These are phyloP conservation scores for Tympanoctomys barrerae DNA, from an alignment of 2,797 vertebrate species.

Conservation along the genomic window DNA sequence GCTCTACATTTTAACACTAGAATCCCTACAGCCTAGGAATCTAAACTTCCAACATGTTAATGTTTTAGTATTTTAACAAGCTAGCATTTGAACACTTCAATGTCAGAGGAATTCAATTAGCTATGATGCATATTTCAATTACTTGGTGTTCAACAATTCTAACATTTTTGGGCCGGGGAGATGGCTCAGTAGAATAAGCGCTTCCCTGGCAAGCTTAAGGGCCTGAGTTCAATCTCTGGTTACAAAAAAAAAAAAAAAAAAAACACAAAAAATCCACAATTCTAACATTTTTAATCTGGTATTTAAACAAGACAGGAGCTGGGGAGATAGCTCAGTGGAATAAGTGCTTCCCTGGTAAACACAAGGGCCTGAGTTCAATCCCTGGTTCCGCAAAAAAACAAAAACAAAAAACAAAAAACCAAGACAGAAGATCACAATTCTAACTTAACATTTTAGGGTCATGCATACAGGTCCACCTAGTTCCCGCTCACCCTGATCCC, in stretches of 20 bases:
- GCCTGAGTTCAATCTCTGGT: no score
- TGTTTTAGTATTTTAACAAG: neutral
- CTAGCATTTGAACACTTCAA: neutral
- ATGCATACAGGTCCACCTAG: neutral
- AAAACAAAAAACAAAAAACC: no score
- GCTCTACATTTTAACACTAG: neutral
- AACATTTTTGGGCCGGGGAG: neutral
- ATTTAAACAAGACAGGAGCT: neutral
- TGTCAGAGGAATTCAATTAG: neutral
- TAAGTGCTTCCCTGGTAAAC: no score
- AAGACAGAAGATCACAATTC: neutral
- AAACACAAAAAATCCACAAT: neutral
- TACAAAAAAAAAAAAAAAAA: no score
- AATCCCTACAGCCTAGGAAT: neutral
- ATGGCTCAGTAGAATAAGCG: no score
- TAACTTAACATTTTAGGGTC: neutral
- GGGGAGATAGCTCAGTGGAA: no score
- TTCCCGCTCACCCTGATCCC: neutral
- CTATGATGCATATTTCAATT: neutral
- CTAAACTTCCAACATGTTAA: neutral
- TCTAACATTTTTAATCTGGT: neutral
- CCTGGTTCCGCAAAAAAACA: no score
- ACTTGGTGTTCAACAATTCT: neutral
- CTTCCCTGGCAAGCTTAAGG: no score
- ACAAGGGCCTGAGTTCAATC: no score